phyloP scores from a whole-genome alignment of 2,113 vertebrate species.

The Agelaius tricolor region DNA sequence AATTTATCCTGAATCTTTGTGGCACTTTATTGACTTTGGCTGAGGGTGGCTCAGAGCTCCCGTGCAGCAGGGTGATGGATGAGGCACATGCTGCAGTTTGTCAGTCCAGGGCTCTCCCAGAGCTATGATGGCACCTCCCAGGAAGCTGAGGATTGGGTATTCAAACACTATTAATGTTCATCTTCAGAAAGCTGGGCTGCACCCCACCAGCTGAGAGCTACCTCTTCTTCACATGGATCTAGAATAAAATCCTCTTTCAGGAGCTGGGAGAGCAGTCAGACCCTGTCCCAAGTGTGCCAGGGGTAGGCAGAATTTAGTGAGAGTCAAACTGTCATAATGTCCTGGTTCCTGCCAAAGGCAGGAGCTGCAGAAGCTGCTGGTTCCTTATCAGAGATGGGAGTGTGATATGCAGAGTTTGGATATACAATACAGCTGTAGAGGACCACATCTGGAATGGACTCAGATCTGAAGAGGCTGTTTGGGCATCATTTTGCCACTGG shows the following conservation, averaged over 20 bases:
- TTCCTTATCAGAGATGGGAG: constrained; percentile 6
- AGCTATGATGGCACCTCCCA: neutral
- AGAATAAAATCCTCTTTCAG: neutral
- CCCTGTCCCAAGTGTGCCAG: neutral
- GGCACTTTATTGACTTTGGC: neutral
- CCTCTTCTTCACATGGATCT: neutral
- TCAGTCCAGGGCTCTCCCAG: neutral
- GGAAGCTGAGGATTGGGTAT: neutral
- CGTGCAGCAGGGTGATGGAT: neutral
- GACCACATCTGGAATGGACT: neutral
- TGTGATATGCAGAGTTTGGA: neutral
- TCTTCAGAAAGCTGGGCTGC: neutral
- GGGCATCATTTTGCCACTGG: neutral
- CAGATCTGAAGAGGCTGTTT: neutral
- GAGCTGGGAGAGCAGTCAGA: neutral
- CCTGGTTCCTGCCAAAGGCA: neutral
- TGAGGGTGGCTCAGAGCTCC: neutral
- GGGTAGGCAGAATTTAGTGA: neutral
- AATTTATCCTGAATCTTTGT: neutral
- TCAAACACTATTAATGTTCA: neutral
- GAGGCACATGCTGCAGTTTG: neutral
- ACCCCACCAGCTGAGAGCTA: neutral
- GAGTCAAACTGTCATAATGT: neutral
- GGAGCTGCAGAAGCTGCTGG: neutral
- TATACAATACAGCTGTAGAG: neutral